Evolutionary conservation across 2,888 invertebrate genomes (phyloP), one percentile per base, ranked within the genome.

Genomic region (Nemotelus nigrinus): DNA sequence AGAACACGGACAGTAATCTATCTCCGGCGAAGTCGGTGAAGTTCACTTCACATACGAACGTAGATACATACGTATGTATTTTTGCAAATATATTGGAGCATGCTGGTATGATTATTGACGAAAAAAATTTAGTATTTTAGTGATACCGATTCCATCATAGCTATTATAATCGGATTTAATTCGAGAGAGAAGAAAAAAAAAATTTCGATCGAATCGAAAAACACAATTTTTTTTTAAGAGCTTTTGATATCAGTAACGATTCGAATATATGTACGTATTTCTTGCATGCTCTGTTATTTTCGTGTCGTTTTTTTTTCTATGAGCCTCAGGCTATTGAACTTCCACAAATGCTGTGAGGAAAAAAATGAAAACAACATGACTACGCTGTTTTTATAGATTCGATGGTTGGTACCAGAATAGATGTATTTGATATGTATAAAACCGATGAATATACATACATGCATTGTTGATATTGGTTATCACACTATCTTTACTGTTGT

Each of bases 301-400:
- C 41, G 25, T 25, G 25, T 25, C 1, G 43, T 39, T 60, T 39
- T 60, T 60, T 0, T 25, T n/a, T n/a, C n/a, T 60, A 41, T 60
- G 60, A 3, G 60, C 7, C 41, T 60, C 41, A 7, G 60, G 60
- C 60, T 60, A 7, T 60, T 60, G 60, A 60, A 60, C 60, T 60
- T 41, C 41, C 25, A 39, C 60, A 60, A 43, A 60, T 60, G 60
- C 25, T 60, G 3, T 3, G 43, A 43, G 43, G 60, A 60, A 39
- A 60, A 0, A 43, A 58, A 60, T 41, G 43, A 60, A 60, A 60
- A 60, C 41, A 60, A 60, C n/a, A 60, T 60, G 60, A 60, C 60
- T 60, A 10, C 25, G 0, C 60, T 25, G 25, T 25, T 25, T 25
- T 25, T 25, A 25, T 25, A 25, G 25, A 25, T 25, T 25, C 25